These are phyloP conservation scores for Smutsia gigantea DNA, from an alignment of 2,797 vertebrate genomes.

Conservation along the genomic window DNA sequence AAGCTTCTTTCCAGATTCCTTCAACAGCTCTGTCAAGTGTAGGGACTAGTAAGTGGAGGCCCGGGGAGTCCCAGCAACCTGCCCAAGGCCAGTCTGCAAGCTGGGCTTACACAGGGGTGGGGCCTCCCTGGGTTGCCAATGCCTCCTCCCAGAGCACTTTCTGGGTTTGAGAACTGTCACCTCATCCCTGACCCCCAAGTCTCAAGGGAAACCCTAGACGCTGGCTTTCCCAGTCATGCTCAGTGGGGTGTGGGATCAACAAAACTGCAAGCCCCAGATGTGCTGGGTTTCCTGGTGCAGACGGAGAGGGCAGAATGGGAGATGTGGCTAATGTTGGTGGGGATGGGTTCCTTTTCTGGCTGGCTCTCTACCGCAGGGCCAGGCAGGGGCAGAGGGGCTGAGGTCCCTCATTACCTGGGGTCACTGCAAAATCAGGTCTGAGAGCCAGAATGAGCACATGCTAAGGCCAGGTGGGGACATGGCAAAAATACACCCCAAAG, in stretches of 20 bases:
- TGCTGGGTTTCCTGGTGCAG: not conserved
- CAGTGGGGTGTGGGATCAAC: too few species aligned
- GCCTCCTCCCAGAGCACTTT: not conserved
- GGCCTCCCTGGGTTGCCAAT: not conserved
- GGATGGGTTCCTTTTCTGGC: not conserved
- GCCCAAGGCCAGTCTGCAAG: not conserved
- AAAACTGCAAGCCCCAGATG: rapidly evolving
- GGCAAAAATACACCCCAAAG: not conserved
- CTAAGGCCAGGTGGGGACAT: not conserved
- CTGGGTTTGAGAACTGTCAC: not conserved
- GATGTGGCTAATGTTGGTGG: too few species aligned
- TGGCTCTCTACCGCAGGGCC: not conserved
- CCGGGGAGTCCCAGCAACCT: not conserved
- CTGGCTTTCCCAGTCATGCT: not conserved
- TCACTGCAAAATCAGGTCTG: not conserved
- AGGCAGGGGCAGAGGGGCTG: not conserved
- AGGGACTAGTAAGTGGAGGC: not conserved
- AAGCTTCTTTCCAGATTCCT: not conserved
- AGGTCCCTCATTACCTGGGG: not conserved
- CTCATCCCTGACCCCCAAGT: rapidly evolving
- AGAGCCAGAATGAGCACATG: not conserved
- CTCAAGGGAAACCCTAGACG: not conserved
- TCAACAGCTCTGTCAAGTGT: not conserved
- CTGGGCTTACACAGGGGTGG: too few species aligned
- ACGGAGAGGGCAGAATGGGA: not conserved